A percentile compares a stretch with the other conserved stretches of the same genome.
Conservation (phyloP, 2,113 vertebrate genomes). For the Engraulis encrasicolus region DNA sequence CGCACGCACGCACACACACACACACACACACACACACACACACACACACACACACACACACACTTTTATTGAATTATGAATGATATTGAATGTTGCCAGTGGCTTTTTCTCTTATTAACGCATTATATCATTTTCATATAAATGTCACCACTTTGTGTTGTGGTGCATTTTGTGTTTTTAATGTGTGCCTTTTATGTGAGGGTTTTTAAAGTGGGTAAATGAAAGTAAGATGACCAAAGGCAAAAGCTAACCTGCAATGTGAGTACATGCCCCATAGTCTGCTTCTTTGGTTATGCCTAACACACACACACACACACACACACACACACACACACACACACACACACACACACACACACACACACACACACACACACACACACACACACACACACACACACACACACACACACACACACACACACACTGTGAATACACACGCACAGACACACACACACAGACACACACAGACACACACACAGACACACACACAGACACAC, state of each 20-base stretch:
- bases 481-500: neutral
- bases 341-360: neutral
- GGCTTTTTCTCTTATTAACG: too few species aligned
- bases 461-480: neutral
- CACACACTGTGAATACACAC: neutral
- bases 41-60: too few species aligned
- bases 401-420: neutral
- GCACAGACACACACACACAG: neutral
- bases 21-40: too few species aligned
- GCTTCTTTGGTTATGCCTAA: neutral
- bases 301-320: neutral
- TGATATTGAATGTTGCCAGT: too few species aligned
- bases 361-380: neutral
- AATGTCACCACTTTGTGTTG: too few species aligned
- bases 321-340: neutral
- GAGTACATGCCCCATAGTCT: neutral
- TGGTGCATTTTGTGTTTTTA: neutral
- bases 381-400: conserved; percentile 15
- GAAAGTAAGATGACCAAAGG: neutral
- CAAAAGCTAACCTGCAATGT: neutral
- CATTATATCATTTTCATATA: too few species aligned
- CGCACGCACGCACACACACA: too few species aligned
- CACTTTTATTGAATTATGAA: too few species aligned
- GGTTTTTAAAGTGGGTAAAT: neutral
- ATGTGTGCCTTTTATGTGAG: neutral